phyloP scores from a whole-genome alignment of 2,113 vertebrate species.

The Peucedramus taeniatus region DNA sequence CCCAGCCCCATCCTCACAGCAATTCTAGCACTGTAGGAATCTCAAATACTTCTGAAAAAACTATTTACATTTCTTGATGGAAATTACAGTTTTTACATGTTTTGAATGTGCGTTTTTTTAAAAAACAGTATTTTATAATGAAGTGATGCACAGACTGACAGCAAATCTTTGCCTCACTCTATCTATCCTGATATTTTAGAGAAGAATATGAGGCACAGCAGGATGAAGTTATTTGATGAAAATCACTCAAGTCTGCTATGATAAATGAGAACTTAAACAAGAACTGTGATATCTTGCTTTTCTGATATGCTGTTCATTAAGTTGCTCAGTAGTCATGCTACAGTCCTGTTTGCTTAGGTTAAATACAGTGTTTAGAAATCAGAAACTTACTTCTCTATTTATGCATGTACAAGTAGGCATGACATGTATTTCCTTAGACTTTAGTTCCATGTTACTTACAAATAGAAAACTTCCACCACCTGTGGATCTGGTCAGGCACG shows the following conservation, averaged over 20 bases:
- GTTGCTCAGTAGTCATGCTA: accelerated
- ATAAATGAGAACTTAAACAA: neutral
- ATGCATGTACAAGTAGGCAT: neutral
- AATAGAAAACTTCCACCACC: neutral
- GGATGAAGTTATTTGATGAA: neutral
- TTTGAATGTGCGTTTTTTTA: neutral
- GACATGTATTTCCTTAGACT: neutral
- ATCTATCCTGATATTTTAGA: neutral
- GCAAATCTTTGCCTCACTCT: neutral
- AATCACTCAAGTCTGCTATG: neutral
- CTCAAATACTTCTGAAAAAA: neutral
- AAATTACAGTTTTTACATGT: neutral
- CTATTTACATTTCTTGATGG: neutral
- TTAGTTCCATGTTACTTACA: neutral
- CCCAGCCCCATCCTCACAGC: neutral
- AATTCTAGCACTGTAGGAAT: neutral
- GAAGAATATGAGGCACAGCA: neutral
- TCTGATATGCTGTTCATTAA: neutral
- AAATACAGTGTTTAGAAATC: neutral
- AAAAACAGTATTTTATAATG: neutral
- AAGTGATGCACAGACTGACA: neutral
- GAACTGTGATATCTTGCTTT: neutral
- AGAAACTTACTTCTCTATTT: neutral
- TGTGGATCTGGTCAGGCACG: neutral
- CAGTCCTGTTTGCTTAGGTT: neutral